phyloP scores from a whole-genome alignment of 2,797 vertebrate genomes.

The Hapalemur alaotrensis region DNA sequence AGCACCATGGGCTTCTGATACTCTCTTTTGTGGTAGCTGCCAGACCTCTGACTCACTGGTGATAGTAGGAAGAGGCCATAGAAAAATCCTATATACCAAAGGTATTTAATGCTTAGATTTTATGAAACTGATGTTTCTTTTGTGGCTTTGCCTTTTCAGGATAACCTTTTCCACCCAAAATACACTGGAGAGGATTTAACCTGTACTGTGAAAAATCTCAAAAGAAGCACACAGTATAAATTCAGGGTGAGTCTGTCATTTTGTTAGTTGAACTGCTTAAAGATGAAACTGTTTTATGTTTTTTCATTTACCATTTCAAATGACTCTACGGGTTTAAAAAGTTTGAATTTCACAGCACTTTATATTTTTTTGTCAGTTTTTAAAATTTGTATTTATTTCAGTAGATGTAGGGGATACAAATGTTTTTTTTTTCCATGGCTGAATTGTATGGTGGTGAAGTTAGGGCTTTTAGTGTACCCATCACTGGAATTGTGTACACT shows the following conservation, averaged over 20 bases:
- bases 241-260: constrained; percentile 92
- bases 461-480: background rate
- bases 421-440: background rate
- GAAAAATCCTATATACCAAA: background rate
- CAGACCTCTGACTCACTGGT: background rate
- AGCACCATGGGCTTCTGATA: rapidly evolving
- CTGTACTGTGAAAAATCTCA: constrained; percentile 97
- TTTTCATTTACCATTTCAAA: background rate
- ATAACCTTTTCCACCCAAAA: constrained; percentile 95
- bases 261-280: background rate
- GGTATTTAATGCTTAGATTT: background rate
- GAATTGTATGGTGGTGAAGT: background rate
- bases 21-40: background rate
- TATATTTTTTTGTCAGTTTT: background rate
- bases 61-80: background rate
- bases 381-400: background rate
- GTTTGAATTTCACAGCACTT: background rate
- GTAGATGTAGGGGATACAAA: background rate
- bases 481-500: background rate
- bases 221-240: constrained; percentile 98
- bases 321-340: background rate
- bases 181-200: constrained; percentile 98
- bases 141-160: constrained; percentile 86
- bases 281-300: background rate
- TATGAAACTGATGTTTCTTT: constrained; percentile 9